Evolutionary conservation across 2,888 invertebrate species (phyloP), one percentile per base, ranked within the genome.

Genomic region (Scotopteryx bipunctaria): DNA sequence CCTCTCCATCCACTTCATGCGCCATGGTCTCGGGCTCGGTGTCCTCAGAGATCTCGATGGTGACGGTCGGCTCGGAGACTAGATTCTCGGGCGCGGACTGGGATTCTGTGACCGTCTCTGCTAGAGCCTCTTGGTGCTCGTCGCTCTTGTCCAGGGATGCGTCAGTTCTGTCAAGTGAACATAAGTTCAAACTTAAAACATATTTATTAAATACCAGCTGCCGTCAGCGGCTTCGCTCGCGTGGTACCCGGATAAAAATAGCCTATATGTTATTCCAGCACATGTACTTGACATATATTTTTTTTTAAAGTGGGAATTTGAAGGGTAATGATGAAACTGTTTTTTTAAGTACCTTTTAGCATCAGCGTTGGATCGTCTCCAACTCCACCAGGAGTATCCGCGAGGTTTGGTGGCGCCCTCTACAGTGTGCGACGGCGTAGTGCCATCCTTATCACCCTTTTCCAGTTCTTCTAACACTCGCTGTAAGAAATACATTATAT

Each of bases 301-400:
- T n/a, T n/a, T n/a, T n/a, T n/a, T n/a, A n/a, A n/a, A n/a, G n/a
- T n/a, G n/a, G n/a, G n/a, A n/a, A n/a, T n/a, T n/a, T n/a, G n/a
- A n/a, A n/a, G n/a, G n/a, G n/a, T n/a, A n/a, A n/a, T n/a, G n/a
- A n/a, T n/a, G n/a, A n/a, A n/a, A n/a, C n/a, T n/a, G n/a, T n/a
- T n/a, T n/a, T n/a, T n/a, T n/a, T n/a, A n/a, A n/a, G 6, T 43
- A 60, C 60, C 60, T 57, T 38, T 60, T 59, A 31, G 79, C 72
- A 31, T 87, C 86, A 0, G 80, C 67, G 49, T 78, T 84, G 59
- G 92, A 86, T 15, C 94, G 91, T 0, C 94, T 83, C 94, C 94
- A 94, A 75, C 91, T 92, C 93, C 94, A 94, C 93, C 94, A 94
- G 35, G 92, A 93, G 76, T 91, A 92, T 46, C 89, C 84, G 55